Conservation (phyloP, 2,113 vertebrate species). For the Epinephelus lanceolatus region DNA sequence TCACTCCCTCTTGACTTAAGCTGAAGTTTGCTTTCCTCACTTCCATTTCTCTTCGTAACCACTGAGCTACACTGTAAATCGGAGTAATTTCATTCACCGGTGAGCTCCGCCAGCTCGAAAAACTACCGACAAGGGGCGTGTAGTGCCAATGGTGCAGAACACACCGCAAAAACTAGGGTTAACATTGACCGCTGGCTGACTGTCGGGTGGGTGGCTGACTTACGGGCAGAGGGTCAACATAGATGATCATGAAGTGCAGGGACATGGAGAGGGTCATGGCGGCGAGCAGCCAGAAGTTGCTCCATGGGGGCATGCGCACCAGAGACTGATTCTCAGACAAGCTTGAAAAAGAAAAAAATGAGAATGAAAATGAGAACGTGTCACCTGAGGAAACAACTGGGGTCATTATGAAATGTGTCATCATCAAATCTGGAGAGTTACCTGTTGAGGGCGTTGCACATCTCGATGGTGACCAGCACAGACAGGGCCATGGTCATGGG, state of each 20-base stretch:
- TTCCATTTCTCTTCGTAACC: no score
- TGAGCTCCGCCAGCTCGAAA: no score
- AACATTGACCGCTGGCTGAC: no score
- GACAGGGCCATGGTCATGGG: constrained; percentile 98
- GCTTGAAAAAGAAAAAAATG: constrained; percentile 70
- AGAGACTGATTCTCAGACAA: constrained; percentile 97
- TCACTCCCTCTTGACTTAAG: no score
- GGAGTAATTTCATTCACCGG: no score
- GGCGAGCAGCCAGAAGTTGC: constrained; percentile 91
- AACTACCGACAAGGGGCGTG: no score
- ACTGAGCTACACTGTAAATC: no score
- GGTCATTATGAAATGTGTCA: background rate
- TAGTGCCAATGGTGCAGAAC: no score
- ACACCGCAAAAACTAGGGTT: no score
- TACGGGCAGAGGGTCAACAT: constrained; percentile 93
- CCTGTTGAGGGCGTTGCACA: constrained; percentile 98
- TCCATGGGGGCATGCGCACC: constrained; percentile 93
- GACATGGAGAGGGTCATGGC: constrained; percentile 96
- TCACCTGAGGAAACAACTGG: background rate
- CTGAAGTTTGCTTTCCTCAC: no score
- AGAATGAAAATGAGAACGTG: background rate
- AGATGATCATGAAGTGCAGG: constrained; percentile 96
- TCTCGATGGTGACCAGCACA: constrained; percentile 95
- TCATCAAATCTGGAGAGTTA: constrained; percentile 38
- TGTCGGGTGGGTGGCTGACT: constrained; percentile 59